phyloP scores from a whole-genome alignment of 2,888 invertebrate species.

The Agonopterix alstromeriana region DNA sequence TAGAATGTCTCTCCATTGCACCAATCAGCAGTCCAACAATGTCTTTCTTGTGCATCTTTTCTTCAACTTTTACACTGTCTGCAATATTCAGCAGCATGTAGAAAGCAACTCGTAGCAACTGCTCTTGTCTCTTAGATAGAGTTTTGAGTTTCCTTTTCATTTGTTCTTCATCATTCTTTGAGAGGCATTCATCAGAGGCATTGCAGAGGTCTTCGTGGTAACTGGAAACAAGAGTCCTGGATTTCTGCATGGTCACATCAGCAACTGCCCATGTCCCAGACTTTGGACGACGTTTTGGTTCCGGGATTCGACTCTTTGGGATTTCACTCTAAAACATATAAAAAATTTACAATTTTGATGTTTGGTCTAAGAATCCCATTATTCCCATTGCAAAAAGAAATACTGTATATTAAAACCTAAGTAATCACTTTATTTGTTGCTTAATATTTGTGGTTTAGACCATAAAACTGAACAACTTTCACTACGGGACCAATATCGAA shows the following conservation, averaged over 20 bases:
- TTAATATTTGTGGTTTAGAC: too few relatives aligned
- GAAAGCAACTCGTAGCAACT: conserved; percentile 92
- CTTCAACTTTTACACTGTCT: conserved; percentile 95
- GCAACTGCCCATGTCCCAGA: conserved; percentile 83
- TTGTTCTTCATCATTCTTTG: conserved; percentile 84
- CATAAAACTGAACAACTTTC: too few relatives aligned
- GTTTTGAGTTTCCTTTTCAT: conserved; percentile 85
- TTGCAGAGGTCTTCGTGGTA: conserved; percentile 81
- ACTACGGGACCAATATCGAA: too few relatives aligned
- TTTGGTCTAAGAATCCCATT: not conserved
- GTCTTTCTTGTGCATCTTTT: conserved; percentile 97
- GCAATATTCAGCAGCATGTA: conserved; percentile 96
- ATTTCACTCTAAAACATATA: conserved; percentile 73
- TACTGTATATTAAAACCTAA: too few relatives aligned
- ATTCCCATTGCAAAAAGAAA: too few relatives aligned
- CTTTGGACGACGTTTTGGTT: conserved; percentile 84
- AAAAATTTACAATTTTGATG: not conserved
- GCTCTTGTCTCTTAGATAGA: conserved; percentile 94
- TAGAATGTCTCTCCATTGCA: conserved; percentile 90
- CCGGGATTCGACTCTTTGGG: conserved; percentile 83
- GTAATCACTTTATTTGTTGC: too few relatives aligned
- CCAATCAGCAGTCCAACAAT: conserved; percentile 91
- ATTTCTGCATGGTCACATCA: conserved; percentile 73
- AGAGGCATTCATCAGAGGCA: conserved; percentile 61
- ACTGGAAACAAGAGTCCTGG: conserved; percentile 80